phyloP scores from a whole-genome alignment of 92 coral and sea anemone species.

The Umimayanthus kanabou region DNA sequence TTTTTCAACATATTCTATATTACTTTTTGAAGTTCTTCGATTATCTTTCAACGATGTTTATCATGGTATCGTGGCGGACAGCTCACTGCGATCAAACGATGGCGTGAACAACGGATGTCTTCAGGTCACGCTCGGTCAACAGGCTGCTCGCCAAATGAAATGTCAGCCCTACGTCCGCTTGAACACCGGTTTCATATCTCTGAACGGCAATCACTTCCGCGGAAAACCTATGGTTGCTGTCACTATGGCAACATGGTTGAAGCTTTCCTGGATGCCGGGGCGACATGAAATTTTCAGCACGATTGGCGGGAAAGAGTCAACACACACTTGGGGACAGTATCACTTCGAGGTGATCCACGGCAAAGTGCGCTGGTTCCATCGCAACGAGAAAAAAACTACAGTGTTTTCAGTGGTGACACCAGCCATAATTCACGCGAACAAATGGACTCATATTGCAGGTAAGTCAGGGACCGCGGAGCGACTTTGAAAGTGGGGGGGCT shows the following conservation, averaged over 20 bases:
- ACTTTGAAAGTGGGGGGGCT: no score
- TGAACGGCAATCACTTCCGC: slow-evolving; percentile 24
- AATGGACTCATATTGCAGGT: slow-evolving; percentile 40
- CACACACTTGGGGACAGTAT: slow-evolving; percentile 27
- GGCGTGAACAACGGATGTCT: slow-evolving; percentile 18
- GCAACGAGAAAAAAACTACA: background rate
- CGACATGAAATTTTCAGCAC: slow-evolving; percentile 5
- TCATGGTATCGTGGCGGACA: slow-evolving; percentile 24
- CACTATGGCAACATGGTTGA: slow-evolving; percentile 38
- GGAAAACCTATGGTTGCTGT: slow-evolving; percentile 3
- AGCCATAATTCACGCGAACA: background rate
- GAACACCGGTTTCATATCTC: slow-evolving; percentile 47
- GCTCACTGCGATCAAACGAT: slow-evolving; percentile 31
- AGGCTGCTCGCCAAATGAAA: slow-evolving; percentile 36
- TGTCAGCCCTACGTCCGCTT: slow-evolving; percentile 48
- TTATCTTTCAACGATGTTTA: slow-evolving; percentile 42
- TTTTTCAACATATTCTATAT: no score
- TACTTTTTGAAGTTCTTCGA: slow-evolving; percentile 27
- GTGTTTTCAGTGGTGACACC: slow-evolving; percentile 18
- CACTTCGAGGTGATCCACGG: slow-evolving; percentile 37
- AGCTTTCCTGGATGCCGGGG: slow-evolving; percentile 17
- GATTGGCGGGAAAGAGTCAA: slow-evolving; percentile 8
- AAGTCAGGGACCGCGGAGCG: no score
- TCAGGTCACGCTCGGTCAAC: slow-evolving; percentile 30
- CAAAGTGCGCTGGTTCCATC: slow-evolving; percentile 34